These are phyloP conservation scores for Telenomus remus DNA, from an alignment of 1,140 invertebrate species.

Conservation along the genomic window DNA sequence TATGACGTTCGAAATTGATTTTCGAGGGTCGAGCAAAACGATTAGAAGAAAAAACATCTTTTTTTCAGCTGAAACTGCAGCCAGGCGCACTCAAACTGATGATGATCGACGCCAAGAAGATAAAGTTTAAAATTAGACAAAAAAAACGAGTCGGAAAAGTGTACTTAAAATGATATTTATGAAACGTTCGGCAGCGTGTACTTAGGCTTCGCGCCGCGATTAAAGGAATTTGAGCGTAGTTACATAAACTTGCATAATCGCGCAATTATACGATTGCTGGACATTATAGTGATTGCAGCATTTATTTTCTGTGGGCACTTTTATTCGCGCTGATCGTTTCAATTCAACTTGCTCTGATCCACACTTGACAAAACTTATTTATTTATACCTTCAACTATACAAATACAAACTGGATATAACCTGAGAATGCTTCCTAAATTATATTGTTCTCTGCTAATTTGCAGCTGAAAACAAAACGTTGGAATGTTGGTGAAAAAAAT, in stretches of 20 bases:
- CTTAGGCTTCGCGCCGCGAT: constrained; percentile 18
- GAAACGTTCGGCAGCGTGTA: constrained; percentile 13
- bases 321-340: constrained; percentile 5
- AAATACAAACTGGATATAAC: too few species aligned
- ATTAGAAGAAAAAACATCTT: constrained; percentile 1
- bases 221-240: constrained; percentile 34
- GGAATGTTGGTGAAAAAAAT: constrained; percentile 1
- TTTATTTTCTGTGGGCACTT: constrained; percentile 15
- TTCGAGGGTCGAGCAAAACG: constrained; percentile 16
- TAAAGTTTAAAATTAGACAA: constrained; percentile 12
- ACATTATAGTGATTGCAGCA: constrained; percentile 22
- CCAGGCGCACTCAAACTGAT: neutral
- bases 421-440: too few species aligned
- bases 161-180: constrained; percentile 21
- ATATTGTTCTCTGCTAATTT: too few species aligned
- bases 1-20: constrained; percentile 55
- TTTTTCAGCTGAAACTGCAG: neutral
- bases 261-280: constrained; percentile 35
- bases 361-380: too few species aligned
- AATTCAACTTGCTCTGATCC: too few species aligned
- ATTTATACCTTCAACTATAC: too few species aligned
- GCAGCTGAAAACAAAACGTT: neutral
- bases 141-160: neutral
- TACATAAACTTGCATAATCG: constrained; percentile 49
- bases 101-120: neutral